Evolutionary conservation across 2,888 invertebrate genomes (phyloP).

Genomic region (Trichogramma evanescens): DNA sequence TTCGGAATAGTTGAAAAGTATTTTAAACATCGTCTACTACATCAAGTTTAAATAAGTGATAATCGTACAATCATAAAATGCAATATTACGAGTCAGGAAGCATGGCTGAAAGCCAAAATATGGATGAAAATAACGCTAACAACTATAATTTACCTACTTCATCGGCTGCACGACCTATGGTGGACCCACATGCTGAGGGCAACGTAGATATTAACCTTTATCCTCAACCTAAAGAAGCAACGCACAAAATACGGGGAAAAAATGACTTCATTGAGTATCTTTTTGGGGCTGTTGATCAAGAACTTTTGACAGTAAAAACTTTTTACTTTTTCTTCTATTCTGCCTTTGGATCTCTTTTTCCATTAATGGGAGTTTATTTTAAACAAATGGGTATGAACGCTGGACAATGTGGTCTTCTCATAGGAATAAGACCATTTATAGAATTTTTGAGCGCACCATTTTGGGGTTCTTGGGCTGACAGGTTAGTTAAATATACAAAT

Average conservation of each 20-base stretch:
- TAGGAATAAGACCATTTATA: slow-evolving; percentile 92
- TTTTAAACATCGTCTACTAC: no score
- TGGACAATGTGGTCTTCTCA: slow-evolving; percentile 86
- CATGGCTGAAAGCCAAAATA: slow-evolving; percentile 13
- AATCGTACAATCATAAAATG: no score
- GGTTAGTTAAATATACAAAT: slow-evolving; percentile 45
- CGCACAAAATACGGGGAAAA: slow-evolving; percentile 82
- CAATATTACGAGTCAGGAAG: slow-evolving; percentile 1
- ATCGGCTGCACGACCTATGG: slow-evolving; percentile 60
- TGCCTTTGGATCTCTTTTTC: slow-evolving; percentile 96
- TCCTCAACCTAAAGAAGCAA: slow-evolving; percentile 79
- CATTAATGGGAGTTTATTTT: slow-evolving; percentile 97
- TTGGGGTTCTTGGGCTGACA: slow-evolving; percentile 93
- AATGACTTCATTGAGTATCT: slow-evolving; percentile 77
- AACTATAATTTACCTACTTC: slow-evolving; percentile 32
- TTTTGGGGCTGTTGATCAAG: slow-evolving; percentile 79
- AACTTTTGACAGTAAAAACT: slow-evolving; percentile 88
- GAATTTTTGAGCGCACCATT: slow-evolving; percentile 96
- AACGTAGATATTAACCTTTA: slow-evolving; percentile 80
- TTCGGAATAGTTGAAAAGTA: no score
- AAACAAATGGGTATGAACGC: slow-evolving; percentile 99
- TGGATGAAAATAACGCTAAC: not conserved
- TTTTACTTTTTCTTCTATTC: slow-evolving; percentile 99
- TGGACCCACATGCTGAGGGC: slow-evolving; percentile 74
- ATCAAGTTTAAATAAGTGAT: no score